Evolutionary conservation across 2,797 vertebrate species (phyloP), one percentile per base, ranked within the genome.

Genomic region (Onychomys torridus): DNA sequence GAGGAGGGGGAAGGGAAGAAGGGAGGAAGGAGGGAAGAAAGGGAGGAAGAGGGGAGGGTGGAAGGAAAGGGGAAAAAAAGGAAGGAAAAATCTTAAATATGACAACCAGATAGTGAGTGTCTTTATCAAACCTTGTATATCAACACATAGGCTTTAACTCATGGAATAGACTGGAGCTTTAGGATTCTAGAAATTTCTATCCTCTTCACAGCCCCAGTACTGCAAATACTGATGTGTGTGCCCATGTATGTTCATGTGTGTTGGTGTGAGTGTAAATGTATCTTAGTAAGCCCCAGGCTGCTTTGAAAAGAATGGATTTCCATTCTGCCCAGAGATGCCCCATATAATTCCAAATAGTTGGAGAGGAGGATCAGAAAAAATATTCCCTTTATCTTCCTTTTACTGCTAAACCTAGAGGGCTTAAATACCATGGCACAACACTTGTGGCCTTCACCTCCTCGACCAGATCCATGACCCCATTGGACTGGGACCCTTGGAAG

Each of bases 61-160:
- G 11, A 9, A 19, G 6, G 6, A 46, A 27, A n/a, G 9, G 67
- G 11, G 1, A 21, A 69, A 57, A 19, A 32, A 10, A 46, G 27
- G 10, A 34, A n/a, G 37, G 23, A 86, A 90, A 90, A 40, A 76
- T 12, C 40, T n/a, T 79, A 87, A 78, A 77, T 78, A 61, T 71
- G 83, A 96, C 71, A 69, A 71, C 94, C 83, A 85, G 63, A 89
- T 69, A 12, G 40, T 71, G 17, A 12, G 40, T 71, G 17, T 63
- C n/a, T 59, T 49, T 46, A 49, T 75, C 83, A 93, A 77, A 88
- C 0, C 75, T 34, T 2, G 17, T 40, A 71, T 0, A 2, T 93
- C 16, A 75, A 92, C 73, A 93, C 55, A 89, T 79, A 40, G 94
- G 77, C 61, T 73, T 75, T 61, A 85, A 67, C 76, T 81, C 7